Conservation (phyloP, 2,113 vertebrate species). For the Ammospiza nelsoni region DNA sequence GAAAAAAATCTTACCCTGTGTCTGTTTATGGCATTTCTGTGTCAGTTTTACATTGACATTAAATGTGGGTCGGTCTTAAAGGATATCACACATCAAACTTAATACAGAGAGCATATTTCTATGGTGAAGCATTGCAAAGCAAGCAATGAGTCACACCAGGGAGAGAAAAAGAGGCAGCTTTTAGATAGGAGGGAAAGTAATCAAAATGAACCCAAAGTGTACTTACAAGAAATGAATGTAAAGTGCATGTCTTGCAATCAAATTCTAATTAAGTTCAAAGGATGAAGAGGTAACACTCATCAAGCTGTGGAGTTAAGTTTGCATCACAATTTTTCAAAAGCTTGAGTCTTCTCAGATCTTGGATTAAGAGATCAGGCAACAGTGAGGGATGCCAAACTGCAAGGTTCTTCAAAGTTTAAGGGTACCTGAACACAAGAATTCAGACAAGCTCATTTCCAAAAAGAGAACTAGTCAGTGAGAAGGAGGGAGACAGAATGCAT, state of each 20-base stretch:
- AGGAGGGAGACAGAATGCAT: neutral
- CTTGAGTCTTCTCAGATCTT: neutral
- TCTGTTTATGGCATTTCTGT: neutral
- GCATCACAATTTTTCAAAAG: neutral
- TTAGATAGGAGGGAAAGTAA: neutral
- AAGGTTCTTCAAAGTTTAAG: neutral
- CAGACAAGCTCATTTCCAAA: neutral
- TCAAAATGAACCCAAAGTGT: neutral
- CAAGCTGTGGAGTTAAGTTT: neutral
- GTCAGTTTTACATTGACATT: neutral
- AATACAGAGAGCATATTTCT: neutral
- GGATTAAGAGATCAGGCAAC: neutral
- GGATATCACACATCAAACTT: neutral
- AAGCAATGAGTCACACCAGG: neutral
- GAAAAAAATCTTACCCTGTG: slow-evolving; percentile 34
- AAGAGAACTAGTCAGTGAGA: neutral
- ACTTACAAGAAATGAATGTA: neutral
- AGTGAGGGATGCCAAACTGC: neutral
- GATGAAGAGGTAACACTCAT: neutral
- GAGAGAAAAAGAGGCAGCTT: neutral
- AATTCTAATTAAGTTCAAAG: neutral
- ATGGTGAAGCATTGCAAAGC: neutral
- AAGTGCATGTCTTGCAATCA: accelerated
- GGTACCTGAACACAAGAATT: neutral
- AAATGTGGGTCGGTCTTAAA: neutral